Conservation (phyloP, 2,888 invertebrate species). For the Heliothis peltigera region DNA sequence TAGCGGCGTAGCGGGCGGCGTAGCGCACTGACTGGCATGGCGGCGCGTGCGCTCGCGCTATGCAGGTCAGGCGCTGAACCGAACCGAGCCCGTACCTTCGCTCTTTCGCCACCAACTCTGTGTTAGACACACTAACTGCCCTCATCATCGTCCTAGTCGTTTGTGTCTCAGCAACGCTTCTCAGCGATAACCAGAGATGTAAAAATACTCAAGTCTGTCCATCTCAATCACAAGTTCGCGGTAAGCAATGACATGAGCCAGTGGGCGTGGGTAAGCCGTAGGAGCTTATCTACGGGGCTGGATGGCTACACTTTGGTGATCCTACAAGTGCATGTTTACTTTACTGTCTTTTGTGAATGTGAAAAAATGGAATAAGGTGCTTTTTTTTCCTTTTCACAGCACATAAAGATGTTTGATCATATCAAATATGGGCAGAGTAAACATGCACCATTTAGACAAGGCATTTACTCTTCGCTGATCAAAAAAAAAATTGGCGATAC, state of each 20-base stretch:
- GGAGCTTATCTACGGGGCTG: conserved; percentile 53
- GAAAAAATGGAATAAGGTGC: too few species aligned
- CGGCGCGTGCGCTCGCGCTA: conserved; percentile 77
- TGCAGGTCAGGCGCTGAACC: conserved; percentile 91
- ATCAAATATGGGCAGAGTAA: conserved; percentile 15
- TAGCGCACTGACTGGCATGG: conserved; percentile 80
- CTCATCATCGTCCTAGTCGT: conserved; percentile 56
- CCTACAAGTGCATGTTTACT: conserved; percentile 32
- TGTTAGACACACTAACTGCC: conserved; percentile 75
- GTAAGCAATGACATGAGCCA: conserved; percentile 50
- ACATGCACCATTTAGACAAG: conserved; percentile 14
- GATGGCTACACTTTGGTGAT: conserved; percentile 21
- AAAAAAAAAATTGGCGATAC: conserved; percentile 5
- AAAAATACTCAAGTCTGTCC: background rate
- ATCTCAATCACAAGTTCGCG: conserved; percentile 11
- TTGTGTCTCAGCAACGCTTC: conserved; percentile 13
- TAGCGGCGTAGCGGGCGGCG: conserved; percentile 92
- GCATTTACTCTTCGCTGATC: background rate
- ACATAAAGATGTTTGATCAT: too few species aligned
- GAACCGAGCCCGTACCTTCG: conserved; percentile 82
- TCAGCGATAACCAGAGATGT: conserved; percentile 3
- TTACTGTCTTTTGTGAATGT: background rate
- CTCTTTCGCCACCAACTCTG: conserved; percentile 77
- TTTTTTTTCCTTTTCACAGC: too few species aligned
- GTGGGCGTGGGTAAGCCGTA: conserved; percentile 42